These are phyloP conservation scores for Campoletis raptor DNA, from an alignment of 2,888 invertebrate species.

Conservation along the genomic window DNA sequence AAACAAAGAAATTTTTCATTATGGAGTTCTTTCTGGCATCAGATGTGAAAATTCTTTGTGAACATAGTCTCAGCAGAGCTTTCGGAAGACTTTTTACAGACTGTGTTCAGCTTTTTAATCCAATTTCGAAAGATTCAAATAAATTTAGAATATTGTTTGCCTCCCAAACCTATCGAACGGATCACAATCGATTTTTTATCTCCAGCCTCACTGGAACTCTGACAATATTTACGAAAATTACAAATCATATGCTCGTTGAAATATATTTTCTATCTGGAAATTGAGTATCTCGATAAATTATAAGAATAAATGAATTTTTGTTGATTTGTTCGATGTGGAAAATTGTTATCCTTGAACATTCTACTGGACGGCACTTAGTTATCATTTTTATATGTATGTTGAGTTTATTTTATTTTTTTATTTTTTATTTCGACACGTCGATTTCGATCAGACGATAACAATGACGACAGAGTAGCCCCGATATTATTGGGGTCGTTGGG, in stretches of 20 bases:
- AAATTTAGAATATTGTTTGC: neutral
- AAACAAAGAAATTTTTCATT: neutral
- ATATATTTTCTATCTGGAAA: neutral
- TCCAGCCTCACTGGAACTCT: neutral
- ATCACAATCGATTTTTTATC: neutral
- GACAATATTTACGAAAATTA: neutral
- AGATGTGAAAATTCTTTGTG: neutral
- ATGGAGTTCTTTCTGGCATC: neutral
- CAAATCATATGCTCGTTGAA: neutral
- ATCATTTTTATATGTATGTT: neutral
- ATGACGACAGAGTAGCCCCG: slow-evolving; percentile 56
- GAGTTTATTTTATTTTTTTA: neutral
- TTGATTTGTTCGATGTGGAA: neutral
- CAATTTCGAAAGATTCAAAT: neutral
- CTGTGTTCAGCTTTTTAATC: neutral
- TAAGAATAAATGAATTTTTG: neutral
- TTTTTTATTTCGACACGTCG: slow-evolving; percentile 43
- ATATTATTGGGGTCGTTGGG: slow-evolving; percentile 67
- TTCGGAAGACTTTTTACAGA: neutral
- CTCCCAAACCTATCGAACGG: too few relatives aligned
- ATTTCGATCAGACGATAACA: slow-evolving; percentile 55
- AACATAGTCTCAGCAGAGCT: neutral
- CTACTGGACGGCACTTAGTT: neutral
- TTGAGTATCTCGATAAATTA: neutral
- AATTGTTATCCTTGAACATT: neutral